Conservation (phyloP, 2,888 invertebrate genomes). For the Furcula furcula region DNA sequence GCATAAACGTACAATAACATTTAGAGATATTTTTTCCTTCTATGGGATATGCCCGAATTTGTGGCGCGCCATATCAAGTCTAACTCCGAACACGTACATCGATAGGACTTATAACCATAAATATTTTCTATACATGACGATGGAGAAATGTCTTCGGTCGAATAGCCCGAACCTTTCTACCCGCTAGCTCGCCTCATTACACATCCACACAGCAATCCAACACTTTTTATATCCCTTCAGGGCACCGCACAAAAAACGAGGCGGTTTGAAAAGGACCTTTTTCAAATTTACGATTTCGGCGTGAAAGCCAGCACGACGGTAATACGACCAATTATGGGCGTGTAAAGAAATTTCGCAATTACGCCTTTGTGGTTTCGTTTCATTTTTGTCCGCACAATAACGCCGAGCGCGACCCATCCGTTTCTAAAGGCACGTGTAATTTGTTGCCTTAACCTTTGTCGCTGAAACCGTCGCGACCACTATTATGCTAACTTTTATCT, state of each 20-base stretch:
- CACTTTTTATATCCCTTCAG: constrained; percentile 42
- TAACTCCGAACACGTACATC: constrained; percentile 5
- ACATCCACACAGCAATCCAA: constrained; percentile 34
- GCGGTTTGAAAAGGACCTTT: constrained; percentile 53
- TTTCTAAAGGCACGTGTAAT: constrained; percentile 48
- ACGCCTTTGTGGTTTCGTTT: constrained; percentile 40
- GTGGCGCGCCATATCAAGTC: constrained; percentile 11
- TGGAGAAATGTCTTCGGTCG: constrained; percentile 25
- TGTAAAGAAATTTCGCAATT: constrained; percentile 60
- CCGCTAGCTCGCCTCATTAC: constrained; percentile 22
- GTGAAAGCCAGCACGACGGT: constrained; percentile 51
- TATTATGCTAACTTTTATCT: constrained; percentile 48
- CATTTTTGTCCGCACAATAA: constrained; percentile 48
- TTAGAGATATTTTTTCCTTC: not conserved
- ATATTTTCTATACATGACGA: constrained; percentile 10
- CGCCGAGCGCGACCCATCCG: constrained; percentile 22
- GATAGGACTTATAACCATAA: constrained; percentile 9
- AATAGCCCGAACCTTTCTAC: constrained; percentile 27
- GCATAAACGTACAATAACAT: not conserved
- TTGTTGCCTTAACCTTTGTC: constrained; percentile 56
- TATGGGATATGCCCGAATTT: not conserved
- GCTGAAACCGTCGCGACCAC: constrained; percentile 36
- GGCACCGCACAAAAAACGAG: constrained; percentile 51
- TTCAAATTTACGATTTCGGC: constrained; percentile 59
- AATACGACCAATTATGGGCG: constrained; percentile 50